Conservation (phyloP, 2,888 invertebrate genomes). For the Machimus rusticus region DNA sequence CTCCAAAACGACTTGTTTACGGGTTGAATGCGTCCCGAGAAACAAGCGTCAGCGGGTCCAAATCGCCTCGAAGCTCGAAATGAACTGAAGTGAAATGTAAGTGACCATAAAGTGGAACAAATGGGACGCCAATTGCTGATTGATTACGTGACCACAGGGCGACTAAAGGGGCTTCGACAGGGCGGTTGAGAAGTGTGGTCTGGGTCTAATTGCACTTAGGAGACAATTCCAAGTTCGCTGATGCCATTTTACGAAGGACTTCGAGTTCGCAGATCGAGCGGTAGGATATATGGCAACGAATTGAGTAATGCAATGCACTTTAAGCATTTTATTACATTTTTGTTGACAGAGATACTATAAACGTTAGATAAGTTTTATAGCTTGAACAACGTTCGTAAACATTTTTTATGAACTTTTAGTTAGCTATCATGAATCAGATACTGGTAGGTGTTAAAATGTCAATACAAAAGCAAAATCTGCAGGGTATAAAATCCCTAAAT, state of each 20-base stretch:
- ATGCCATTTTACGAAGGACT: not conserved
- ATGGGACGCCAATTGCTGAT: slow-evolving; percentile 35
- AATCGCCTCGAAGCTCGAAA: not conserved
- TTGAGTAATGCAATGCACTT: not conserved
- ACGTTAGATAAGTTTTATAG: not conserved
- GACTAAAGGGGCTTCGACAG: not conserved
- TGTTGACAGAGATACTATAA: not conserved
- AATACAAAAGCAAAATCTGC: too few relatives aligned
- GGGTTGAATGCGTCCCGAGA: not conserved
- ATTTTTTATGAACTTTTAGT: not conserved
- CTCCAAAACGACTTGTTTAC: slow-evolving; percentile 15
- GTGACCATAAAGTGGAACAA: slow-evolving; percentile 36
- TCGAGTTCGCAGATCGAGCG: not conserved
- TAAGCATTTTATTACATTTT: not conserved
- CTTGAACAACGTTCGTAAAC: not conserved
- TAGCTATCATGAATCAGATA: not conserved
- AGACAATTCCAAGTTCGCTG: not conserved
- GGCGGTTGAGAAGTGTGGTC: not conserved
- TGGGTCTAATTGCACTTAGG: not conserved
- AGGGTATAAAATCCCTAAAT: too few relatives aligned
- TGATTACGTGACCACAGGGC: slow-evolving; percentile 25
- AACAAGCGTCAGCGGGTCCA: not conserved
- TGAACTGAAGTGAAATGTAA: slow-evolving; percentile 18
- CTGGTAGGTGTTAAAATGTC: too few relatives aligned
- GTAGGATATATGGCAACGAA: not conserved